phyloP scores from a whole-genome alignment of 2,797 vertebrate species.

The Gallinago solitaria region DNA sequence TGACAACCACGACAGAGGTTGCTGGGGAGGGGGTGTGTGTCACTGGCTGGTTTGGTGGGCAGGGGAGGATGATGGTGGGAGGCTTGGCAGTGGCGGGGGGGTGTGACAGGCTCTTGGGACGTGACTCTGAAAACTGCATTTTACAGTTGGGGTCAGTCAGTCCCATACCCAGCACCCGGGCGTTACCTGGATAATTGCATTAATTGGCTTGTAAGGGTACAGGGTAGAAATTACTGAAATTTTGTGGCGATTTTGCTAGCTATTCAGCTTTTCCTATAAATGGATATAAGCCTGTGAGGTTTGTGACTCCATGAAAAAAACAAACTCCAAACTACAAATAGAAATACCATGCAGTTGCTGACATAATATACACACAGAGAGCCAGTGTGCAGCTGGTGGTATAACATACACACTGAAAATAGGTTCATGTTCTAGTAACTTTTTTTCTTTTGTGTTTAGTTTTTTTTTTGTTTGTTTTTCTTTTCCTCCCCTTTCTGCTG shows the following conservation, averaged over 20 bases:
- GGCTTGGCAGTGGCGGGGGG: accelerated
- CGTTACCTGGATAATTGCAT: neutral
- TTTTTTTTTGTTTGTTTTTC: neutral
- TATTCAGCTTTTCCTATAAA: neutral
- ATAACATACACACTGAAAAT: neutral
- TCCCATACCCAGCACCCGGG: accelerated
- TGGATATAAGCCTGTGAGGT: neutral
- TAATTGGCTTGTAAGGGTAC: neutral
- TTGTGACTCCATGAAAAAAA: neutral
- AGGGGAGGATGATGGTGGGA: accelerated
- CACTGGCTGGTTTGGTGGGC: neutral
- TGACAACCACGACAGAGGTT: neutral
- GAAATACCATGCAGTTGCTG: neutral
- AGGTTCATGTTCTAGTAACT: neutral
- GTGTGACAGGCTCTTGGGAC: neutral
- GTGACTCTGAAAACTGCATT: too few relatives aligned
- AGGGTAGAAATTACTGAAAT: neutral
- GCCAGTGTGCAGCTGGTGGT: neutral
- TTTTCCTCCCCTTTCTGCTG: neutral
- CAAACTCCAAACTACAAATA: neutral
- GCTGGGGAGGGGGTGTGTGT: neutral
- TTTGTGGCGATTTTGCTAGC: neutral
- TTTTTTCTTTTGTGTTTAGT: too few relatives aligned
- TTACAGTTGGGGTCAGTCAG: neutral
- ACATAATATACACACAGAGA: too few relatives aligned